Conservation (phyloP, 2,113 vertebrate genomes). For the Megaceryle torquata region DNA sequence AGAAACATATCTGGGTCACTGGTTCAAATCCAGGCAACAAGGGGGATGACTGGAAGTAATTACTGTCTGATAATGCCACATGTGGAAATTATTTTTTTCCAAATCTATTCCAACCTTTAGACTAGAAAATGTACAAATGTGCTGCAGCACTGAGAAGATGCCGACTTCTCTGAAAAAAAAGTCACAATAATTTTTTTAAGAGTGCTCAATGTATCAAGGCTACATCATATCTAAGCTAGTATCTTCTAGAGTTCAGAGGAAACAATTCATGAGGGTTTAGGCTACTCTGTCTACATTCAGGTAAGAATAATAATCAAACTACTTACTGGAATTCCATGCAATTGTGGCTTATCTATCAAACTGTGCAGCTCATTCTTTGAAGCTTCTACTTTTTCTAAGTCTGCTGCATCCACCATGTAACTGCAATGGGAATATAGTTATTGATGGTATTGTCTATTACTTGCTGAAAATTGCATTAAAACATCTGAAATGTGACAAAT, state of each 20-base stretch:
- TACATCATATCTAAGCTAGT: neutral
- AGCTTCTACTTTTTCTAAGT: constrained; percentile 75
- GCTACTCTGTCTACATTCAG: neutral
- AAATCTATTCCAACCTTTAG: neutral
- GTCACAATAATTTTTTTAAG: neutral
- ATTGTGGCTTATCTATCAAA: constrained; percentile 74
- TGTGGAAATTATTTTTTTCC: neutral
- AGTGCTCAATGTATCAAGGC: neutral
- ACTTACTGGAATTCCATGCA: constrained; percentile 76
- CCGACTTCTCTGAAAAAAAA: neutral
- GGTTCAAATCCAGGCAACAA: neutral
- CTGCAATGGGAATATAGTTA: constrained; percentile 20
- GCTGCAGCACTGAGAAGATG: neutral
- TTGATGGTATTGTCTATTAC: neutral
- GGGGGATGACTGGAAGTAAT: neutral
- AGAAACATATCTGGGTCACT: neutral
- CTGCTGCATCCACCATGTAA: constrained; percentile 77
- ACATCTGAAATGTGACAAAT: neutral
- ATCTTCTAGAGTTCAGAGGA: neutral
- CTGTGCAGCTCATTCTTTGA: constrained; percentile 76
- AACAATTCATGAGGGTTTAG: neutral
- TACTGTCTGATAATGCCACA: neutral
- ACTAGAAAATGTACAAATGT: neutral
- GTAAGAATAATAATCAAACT: constrained; percentile 1
- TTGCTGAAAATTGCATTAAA: neutral